These are phyloP conservation scores for Callionymus lyra DNA, from an alignment of 2,113 vertebrate species.

Conservation along the genomic window DNA sequence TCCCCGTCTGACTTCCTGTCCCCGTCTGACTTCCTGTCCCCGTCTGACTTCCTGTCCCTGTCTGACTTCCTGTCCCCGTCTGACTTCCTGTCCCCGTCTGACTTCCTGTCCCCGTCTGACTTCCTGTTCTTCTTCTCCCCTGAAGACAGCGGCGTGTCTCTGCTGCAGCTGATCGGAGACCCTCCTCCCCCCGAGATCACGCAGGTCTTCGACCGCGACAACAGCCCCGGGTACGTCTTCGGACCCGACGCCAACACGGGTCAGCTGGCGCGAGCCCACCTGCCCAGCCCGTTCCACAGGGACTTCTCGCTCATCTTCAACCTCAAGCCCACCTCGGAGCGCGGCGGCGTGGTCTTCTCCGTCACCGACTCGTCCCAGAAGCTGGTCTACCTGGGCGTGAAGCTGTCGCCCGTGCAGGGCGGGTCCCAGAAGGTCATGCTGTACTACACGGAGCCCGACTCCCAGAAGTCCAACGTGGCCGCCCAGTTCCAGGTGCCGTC, in stretches of 20 bases:
- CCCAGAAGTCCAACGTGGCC: constrained; percentile 54
- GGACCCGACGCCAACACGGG: constrained; percentile 70
- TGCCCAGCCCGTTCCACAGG: constrained; percentile 77
- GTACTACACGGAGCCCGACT: constrained; percentile 80
- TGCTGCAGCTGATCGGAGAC: constrained; percentile 81
- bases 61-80: constrained; percentile 29
- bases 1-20: constrained; percentile 14
- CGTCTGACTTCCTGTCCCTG: constrained; percentile 30
- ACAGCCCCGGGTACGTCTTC: constrained; percentile 70
- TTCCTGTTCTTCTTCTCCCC: constrained; percentile 30
- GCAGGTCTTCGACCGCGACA: constrained; percentile 63
- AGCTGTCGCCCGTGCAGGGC: constrained; percentile 62
- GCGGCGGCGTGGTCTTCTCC: constrained; percentile 75
- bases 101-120: constrained; percentile 17
- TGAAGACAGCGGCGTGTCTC: constrained; percentile 70
- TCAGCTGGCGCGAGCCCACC: constrained; percentile 75
- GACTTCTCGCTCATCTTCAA: constrained; percentile 83
- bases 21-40: not conserved
- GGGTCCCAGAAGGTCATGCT: constrained; percentile 75
- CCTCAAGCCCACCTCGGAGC: constrained; percentile 68
- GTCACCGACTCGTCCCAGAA: constrained; percentile 75
- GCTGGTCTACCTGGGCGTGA: constrained; percentile 78
- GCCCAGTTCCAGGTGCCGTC: constrained; percentile 78
- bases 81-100: constrained; percentile 8
- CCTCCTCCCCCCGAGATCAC: constrained; percentile 71